A percentile compares a stretch with the other conserved stretches of the same genome.
phyloP scores from a whole-genome alignment of 53 echinoderm and acorn worm species.

The Pentamera pediparva region DNA sequence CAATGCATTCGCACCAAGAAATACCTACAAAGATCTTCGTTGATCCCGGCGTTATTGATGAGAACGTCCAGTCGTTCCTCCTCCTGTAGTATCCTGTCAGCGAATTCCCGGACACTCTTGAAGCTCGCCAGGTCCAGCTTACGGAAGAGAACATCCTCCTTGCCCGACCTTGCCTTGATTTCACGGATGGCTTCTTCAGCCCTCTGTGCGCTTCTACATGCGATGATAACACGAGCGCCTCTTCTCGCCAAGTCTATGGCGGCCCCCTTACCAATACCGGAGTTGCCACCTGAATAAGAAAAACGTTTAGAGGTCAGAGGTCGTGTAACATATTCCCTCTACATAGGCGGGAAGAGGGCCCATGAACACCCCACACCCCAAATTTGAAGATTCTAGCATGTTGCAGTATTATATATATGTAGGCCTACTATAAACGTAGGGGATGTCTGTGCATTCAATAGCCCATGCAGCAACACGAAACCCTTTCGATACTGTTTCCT shows the following conservation, averaged over 20 bases:
- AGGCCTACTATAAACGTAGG: too few species aligned
- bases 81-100: slow-evolving; percentile 39
- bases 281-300: slow-evolving; percentile 64
- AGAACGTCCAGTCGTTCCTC: slow-evolving; percentile 65
- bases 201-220: slow-evolving; percentile 53
- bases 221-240: slow-evolving; percentile 77
- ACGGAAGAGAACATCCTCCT: slow-evolving; percentile 49
- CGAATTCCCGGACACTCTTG: slow-evolving; percentile 55
- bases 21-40: neutral
- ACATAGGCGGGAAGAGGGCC: too few species aligned
- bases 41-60: slow-evolving; percentile 79
- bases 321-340: too few species aligned
- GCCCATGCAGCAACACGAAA: too few species aligned
- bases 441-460: too few species aligned
- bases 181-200: slow-evolving; percentile 56
- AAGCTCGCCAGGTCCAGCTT: slow-evolving; percentile 55
- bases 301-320: too few species aligned
- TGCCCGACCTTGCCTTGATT: slow-evolving; percentile 44
- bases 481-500: too few species aligned
- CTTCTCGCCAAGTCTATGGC: slow-evolving; percentile 62
- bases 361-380: too few species aligned
- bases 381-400: too few species aligned
- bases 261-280: slow-evolving; percentile 61
- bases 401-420: too few species aligned
- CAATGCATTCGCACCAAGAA: neutral